Evolutionary conservation across 2,888 invertebrate species (phyloP).

Genomic region (Bombylius major): DNA sequence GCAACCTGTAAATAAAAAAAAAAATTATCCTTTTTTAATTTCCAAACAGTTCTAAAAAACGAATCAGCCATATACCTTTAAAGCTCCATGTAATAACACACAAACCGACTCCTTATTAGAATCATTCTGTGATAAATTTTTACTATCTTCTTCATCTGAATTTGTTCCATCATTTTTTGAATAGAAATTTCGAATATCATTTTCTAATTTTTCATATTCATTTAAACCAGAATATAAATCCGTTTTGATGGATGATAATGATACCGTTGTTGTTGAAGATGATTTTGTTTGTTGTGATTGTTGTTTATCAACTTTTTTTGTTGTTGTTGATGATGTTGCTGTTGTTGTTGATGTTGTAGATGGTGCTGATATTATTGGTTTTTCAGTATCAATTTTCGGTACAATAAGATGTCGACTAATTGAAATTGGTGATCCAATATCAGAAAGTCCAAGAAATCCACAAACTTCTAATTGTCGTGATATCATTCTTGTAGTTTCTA

Average conservation of each 20-base stretch:
- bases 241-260: neutral
- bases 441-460: slow-evolving; percentile 77
- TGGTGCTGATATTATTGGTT: too few species aligned
- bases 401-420: slow-evolving; percentile 81
- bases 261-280: slow-evolving; percentile 7
- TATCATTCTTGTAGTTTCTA: slow-evolving; percentile 36
- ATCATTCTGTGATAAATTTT: slow-evolving; percentile 9
- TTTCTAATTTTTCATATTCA: slow-evolving; percentile 33
- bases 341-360: slow-evolving; percentile 33
- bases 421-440: slow-evolving; percentile 83
- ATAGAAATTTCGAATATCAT: slow-evolving; percentile 32
- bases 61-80: slow-evolving; percentile 48
- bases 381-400: slow-evolving; percentile 48
- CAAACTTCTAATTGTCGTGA: slow-evolving; percentile 67
- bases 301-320: slow-evolving; percentile 35
- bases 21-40: neutral
- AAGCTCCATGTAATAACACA: slow-evolving; percentile 81
- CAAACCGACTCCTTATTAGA: slow-evolving; percentile 67
- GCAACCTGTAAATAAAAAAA: slow-evolving; percentile 46
- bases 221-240: slow-evolving; percentile 1
- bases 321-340: neutral
- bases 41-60: neutral
- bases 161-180: slow-evolving; percentile 28
- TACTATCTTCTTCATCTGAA: slow-evolving; percentile 20
- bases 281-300: slow-evolving; percentile 38